Percentiles rank a stretch among this genome's conserved stretches.
These are phyloP conservation scores for Planiliza haematocheilus DNA, from an alignment of 2,113 vertebrate genomes.

Conservation along the genomic window DNA sequence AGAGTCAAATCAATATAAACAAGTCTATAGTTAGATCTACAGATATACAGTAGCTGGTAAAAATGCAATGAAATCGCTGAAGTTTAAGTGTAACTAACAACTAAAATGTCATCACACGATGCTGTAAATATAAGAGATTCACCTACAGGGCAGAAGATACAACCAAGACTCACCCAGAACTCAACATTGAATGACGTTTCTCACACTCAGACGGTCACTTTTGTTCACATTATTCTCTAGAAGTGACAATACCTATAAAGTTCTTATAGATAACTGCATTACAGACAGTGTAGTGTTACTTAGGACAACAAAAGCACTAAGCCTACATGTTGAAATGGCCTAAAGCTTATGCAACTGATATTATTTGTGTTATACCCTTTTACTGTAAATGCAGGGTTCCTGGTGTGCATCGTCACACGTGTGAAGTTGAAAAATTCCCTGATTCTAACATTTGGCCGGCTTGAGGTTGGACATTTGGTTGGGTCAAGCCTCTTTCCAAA, in stretches of 20 bases:
- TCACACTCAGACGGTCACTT: conserved; percentile 6
- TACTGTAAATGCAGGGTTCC: no score
- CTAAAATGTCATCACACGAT: no score
- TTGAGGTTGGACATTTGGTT: no score
- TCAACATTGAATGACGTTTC: conserved; percentile 3
- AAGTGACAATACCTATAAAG: conserved; percentile 14
- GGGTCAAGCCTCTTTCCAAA: background rate
- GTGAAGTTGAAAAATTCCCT: no score
- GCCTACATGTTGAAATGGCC: background rate
- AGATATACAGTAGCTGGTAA: no score
- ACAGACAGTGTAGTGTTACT: conserved; percentile 24
- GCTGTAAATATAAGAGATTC: no score
- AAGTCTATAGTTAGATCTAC: no score
- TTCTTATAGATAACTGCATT: conserved; percentile 15
- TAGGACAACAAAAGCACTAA: conserved; percentile 26
- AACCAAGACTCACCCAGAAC: background rate
- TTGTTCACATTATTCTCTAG: conserved; percentile 12
- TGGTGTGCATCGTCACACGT: no score
- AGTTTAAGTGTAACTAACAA: no score
- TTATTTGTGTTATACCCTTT: background rate
- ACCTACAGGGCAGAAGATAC: conserved; percentile 7
- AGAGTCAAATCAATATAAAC: no score
- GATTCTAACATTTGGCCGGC: no score
- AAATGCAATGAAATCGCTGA: no score
- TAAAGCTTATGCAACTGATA: conserved; percentile 5